Conservation (phyloP, 2,888 invertebrate genomes). For the Eupithecia insigniata region DNA sequence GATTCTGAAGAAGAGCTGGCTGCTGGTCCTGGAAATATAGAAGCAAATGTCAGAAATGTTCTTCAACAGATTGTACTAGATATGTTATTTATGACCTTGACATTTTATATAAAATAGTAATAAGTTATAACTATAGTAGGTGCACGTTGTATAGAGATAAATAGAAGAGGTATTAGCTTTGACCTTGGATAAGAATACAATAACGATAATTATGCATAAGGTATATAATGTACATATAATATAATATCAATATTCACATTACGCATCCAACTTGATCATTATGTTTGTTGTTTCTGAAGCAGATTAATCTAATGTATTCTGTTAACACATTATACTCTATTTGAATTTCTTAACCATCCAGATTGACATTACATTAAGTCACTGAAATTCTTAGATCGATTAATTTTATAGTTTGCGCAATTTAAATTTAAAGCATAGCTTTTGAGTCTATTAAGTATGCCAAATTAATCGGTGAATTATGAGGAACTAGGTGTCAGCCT, state of each 20-base stretch:
- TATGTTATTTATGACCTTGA: constrained; percentile 1
- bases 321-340: no score
- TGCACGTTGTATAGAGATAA: constrained; percentile 53
- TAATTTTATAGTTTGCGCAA: no score
- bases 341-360: no score
- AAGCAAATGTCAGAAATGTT: constrained; percentile 45
- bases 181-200: constrained; percentile 54
- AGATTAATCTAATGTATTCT: no score
- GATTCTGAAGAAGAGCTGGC: constrained; percentile 51
- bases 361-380: no score
- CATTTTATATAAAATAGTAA: no score
- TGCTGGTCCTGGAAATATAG: constrained; percentile 69
- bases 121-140: constrained; percentile 43
- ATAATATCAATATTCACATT: constrained; percentile 32
- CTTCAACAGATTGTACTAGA: constrained; percentile 16
- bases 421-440: no score
- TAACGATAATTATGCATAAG: constrained; percentile 30
- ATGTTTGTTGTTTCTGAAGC: constrained; percentile 17
- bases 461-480: no score
- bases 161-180: constrained; percentile 61
- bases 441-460: no score
- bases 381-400: no score
- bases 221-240: constrained; percentile 3
- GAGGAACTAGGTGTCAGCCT: no score
- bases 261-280: constrained; percentile 17